A percentile compares a stretch with the other conserved stretches of the same genome.
phyloP scores from a whole-genome alignment of 1,140 invertebrate species.

The Atta texana region DNA sequence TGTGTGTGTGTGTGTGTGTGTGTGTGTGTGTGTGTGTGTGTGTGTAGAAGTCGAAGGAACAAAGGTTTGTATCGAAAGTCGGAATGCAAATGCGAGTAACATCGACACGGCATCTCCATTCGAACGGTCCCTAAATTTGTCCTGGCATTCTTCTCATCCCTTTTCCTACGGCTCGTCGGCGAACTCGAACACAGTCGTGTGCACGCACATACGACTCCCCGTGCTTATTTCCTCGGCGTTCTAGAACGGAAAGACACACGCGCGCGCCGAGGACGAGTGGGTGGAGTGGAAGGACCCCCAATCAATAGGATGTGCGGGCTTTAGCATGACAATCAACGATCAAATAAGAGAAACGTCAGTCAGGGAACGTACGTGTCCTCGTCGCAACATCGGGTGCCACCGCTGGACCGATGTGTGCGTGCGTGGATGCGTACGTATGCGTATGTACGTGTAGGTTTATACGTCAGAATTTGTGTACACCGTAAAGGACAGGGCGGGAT shows the following conservation, averaged over 20 bases:
- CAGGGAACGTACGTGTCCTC: slow-evolving; percentile 57
- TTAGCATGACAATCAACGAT: slow-evolving; percentile 82
- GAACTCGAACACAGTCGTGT: slow-evolving; percentile 26
- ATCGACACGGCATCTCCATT: slow-evolving; percentile 79
- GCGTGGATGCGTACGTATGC: background rate
- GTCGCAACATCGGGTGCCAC: slow-evolving; percentile 20
- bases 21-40: no score
- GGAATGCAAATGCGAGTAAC: slow-evolving; percentile 79
- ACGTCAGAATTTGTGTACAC: slow-evolving; percentile 7
- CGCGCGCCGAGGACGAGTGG: slow-evolving; percentile 55
- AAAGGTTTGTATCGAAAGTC: slow-evolving; percentile 79
- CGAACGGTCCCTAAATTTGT: slow-evolving; percentile 79
- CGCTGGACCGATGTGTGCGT: background rate
- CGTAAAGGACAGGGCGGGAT: slow-evolving; percentile 41
- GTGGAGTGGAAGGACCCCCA: slow-evolving; percentile 66
- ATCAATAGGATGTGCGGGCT: slow-evolving; percentile 82
- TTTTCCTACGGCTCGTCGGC: slow-evolving; percentile 30
- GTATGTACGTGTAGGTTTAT: background rate
- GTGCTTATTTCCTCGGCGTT: slow-evolving; percentile 47
- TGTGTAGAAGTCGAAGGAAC: slow-evolving; percentile 53
- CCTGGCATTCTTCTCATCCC: slow-evolving; percentile 72
- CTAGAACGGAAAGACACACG: slow-evolving; percentile 70
- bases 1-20: no score
- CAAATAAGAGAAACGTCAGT: slow-evolving; percentile 78
- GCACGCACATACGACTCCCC: slow-evolving; percentile 12